phyloP scores from a whole-genome alignment of 2,113 vertebrate species.

The Elephas maximus region DNA sequence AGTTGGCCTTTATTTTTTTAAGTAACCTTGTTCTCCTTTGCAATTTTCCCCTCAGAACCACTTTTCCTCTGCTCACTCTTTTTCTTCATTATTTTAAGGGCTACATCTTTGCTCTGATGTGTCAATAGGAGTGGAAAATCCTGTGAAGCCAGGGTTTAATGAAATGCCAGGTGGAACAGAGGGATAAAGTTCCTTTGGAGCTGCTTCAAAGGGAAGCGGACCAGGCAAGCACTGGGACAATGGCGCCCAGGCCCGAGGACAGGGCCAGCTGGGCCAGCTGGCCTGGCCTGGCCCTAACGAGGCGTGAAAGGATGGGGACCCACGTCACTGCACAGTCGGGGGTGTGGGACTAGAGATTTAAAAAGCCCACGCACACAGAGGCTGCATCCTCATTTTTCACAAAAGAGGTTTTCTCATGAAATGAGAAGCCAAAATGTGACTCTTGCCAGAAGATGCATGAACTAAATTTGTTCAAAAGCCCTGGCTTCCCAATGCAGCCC shows the following conservation, averaged over 20 bases:
- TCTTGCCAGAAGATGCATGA: background rate
- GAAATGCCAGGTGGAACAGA: constrained; percentile 89
- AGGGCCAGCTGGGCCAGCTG: constrained; percentile 84
- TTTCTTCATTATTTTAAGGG: constrained; percentile 88
- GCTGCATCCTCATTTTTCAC: constrained; percentile 30
- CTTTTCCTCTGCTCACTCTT: background rate
- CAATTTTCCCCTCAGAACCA: constrained; percentile 75
- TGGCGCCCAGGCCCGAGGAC: constrained; percentile 81
- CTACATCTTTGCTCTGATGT: constrained; percentile 87
- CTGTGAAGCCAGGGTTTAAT: constrained; percentile 88
- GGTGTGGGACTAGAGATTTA: constrained; percentile 5
- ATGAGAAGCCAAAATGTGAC: constrained; percentile 50
- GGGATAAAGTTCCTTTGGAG: constrained; percentile 90
- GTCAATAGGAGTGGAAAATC: constrained; percentile 89
- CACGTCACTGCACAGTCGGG: constrained; percentile 57
- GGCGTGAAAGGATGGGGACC: constrained; percentile 83
- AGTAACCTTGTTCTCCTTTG: constrained; percentile 84
- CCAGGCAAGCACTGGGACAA: constrained; percentile 79
- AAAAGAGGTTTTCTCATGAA: constrained; percentile 62
- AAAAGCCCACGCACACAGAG: background rate
- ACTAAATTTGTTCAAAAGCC: constrained; percentile 54
- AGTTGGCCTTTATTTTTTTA: constrained; percentile 76
- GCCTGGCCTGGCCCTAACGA: constrained; percentile 75
- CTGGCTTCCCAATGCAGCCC: constrained; percentile 5
- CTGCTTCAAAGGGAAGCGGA: constrained; percentile 86